phyloP scores from a whole-genome alignment of 1,140 invertebrate species.

The Leptinotarsa lineolata region DNA sequence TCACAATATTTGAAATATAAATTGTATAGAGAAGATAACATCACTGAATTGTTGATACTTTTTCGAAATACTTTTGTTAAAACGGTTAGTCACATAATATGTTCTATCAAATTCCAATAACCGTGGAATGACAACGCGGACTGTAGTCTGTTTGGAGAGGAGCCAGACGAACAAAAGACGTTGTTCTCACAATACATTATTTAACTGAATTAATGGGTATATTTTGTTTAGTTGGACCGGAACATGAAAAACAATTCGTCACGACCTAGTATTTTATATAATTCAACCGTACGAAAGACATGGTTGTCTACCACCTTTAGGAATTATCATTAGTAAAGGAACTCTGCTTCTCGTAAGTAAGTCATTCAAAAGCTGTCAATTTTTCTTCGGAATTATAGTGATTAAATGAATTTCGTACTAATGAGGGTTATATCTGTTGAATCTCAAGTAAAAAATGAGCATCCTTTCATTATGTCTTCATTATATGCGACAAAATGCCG shows the following conservation, averaged over 20 bases:
- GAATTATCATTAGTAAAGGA: not conserved
- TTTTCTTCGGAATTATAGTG: constrained; percentile 6
- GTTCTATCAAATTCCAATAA: too few species aligned
- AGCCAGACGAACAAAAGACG: too few species aligned
- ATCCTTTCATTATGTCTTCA: constrained; percentile 16
- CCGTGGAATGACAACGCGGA: too few species aligned
- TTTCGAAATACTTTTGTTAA: too few species aligned
- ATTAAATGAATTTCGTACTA: not conserved
- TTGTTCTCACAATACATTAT: too few species aligned
- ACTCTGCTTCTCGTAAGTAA: not conserved
- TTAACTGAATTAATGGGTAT: too few species aligned
- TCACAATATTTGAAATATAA: too few species aligned
- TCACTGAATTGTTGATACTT: too few species aligned
- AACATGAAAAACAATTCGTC: constrained; percentile 2
- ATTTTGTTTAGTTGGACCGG: not conserved
- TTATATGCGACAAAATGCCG: constrained; percentile 12
- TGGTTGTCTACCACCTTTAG: not conserved
- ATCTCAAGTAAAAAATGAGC: constrained; percentile 1
- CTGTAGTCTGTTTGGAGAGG: too few species aligned
- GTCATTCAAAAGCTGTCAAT: constrained; percentile 4
- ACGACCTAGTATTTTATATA: not conserved
- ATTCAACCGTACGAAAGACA: not conserved
- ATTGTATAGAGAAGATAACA: too few species aligned
- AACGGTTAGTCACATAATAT: too few species aligned
- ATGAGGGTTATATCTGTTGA: constrained; percentile 14